A percentile compares a stretch with the other conserved stretches of the same genome.
Conservation (phyloP, 2,113 vertebrate genomes). For the Entosphenus tridentatus region DNA sequence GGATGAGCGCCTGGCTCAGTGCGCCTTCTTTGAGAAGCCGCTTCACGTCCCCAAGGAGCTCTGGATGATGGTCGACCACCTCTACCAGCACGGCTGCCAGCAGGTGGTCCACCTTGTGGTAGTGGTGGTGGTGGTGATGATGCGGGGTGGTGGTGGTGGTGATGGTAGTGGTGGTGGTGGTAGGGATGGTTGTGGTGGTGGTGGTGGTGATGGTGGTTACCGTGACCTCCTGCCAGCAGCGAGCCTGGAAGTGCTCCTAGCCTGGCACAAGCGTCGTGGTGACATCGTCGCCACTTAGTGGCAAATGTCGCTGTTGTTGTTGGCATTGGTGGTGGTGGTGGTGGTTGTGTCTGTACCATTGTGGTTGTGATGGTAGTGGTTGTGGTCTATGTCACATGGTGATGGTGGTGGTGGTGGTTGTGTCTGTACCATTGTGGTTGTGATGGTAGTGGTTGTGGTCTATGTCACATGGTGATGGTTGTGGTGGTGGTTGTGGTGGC, state of each 20-base stretch:
- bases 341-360: conserved; percentile 8
- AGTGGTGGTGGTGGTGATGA: too few species aligned
- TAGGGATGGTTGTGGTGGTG: not conserved
- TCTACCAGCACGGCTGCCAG: conserved; percentile 46
- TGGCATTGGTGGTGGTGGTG: not conserved
- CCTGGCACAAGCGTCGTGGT: too few species aligned
- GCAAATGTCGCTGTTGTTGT: too few species aligned
- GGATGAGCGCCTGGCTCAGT: too few species aligned
- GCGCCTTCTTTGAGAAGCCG: conserved; percentile 25
- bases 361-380: not conserved
- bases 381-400: not conserved
- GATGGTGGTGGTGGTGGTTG: conserved; percentile 4
- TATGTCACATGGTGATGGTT: not conserved
- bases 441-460: not conserved
- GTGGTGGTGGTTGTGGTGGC: conserved; percentile 6
- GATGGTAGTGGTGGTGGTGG: too few species aligned
- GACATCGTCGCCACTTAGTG: too few species aligned
- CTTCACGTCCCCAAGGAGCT: conserved; percentile 76
- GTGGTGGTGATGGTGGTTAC: not conserved
- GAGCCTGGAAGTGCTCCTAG: too few species aligned
- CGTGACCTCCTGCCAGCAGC: too few species aligned
- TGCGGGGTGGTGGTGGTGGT: too few species aligned
- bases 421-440: conserved; percentile 2
- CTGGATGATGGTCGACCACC: conserved; percentile 84
- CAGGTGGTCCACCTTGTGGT: conserved; percentile 30